Conservation (phyloP, 2,888 invertebrate genomes). For the Idaea biselata region DNA sequence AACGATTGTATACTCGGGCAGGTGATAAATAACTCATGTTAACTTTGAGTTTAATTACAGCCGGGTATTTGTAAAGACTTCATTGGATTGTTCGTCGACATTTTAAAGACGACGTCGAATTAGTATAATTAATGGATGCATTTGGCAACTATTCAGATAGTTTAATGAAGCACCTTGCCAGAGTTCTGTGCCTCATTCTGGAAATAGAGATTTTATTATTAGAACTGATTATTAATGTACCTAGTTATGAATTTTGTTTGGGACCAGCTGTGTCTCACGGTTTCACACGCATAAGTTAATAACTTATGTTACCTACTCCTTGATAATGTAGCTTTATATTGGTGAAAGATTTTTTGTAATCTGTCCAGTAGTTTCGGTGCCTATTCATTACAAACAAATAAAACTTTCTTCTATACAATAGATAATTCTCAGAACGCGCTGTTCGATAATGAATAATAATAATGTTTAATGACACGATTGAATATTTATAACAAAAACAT, state of each 20-base stretch:
- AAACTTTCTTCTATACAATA: too few relatives aligned
- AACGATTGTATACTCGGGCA: background rate
- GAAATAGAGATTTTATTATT: conserved; percentile 41
- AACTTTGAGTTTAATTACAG: background rate
- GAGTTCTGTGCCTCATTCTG: conserved; percentile 35
- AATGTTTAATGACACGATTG: conserved; percentile 12
- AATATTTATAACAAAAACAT: background rate
- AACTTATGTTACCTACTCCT: too few relatives aligned
- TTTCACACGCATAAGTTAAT: too few relatives aligned
- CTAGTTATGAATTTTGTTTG: too few relatives aligned
- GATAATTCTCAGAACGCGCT: background rate
- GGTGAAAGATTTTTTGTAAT: too few relatives aligned
- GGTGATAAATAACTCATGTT: background rate
- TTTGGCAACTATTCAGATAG: conserved; percentile 50
- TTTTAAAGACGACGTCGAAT: background rate
- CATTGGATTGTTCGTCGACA: background rate
- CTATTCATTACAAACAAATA: too few relatives aligned
- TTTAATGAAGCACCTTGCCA: conserved; percentile 38
- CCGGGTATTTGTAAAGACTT: background rate
- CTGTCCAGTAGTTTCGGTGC: too few relatives aligned
- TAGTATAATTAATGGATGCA: conserved; percentile 27
- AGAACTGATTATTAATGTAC: conserved; percentile 23
- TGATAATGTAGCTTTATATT: too few relatives aligned
- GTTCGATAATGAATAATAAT: background rate
- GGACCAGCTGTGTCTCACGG: too few relatives aligned